These are phyloP conservation scores for Probaryconus sp. DNA, from an alignment of 1,140 invertebrate species.

Conservation along the genomic window DNA sequence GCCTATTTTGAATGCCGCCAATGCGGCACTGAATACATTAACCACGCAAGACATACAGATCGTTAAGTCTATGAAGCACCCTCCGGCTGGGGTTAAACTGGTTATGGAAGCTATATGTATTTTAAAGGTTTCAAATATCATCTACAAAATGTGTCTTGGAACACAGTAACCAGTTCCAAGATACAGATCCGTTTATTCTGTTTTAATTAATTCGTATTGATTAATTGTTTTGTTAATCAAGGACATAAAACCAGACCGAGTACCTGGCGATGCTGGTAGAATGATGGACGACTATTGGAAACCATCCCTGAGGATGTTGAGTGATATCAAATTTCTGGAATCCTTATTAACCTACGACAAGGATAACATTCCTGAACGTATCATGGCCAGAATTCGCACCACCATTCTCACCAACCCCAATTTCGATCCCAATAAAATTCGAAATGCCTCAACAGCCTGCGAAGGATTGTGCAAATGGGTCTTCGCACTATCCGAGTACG, in stretches of 20 bases:
- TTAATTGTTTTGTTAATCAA: slow-evolving; percentile 64
- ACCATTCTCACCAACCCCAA: slow-evolving; percentile 89
- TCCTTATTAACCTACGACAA: slow-evolving; percentile 92
- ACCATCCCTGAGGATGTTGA: slow-evolving; percentile 92
- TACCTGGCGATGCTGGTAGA: slow-evolving; percentile 84
- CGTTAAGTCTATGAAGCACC: slow-evolving; percentile 98
- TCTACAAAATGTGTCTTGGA: too few relatives aligned
- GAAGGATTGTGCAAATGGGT: slow-evolving; percentile 95
- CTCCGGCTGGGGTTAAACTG: slow-evolving; percentile 93
- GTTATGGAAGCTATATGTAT: slow-evolving; percentile 99
- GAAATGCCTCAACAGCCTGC: slow-evolving; percentile 85
- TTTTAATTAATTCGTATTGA: too few relatives aligned
- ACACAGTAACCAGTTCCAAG: too few relatives aligned
- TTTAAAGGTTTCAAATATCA: slow-evolving; percentile 81
- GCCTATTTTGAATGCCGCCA: slow-evolving; percentile 93
- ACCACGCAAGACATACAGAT: slow-evolving; percentile 95
- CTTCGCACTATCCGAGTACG: slow-evolving; percentile 93
- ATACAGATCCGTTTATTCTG: too few relatives aligned
- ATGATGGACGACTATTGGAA: slow-evolving; percentile 95
- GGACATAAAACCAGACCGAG: slow-evolving; percentile 90
- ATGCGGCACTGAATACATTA: slow-evolving; percentile 93
- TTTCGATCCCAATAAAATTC: slow-evolving; percentile 95
- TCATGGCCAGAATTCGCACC: slow-evolving; percentile 90
- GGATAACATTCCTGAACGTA: slow-evolving; percentile 89
- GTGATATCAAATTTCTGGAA: slow-evolving; percentile 93